Base-by-base conservation (phyloP, 2,113 vertebrate species). In the Ptyas mucosa region DNA sequence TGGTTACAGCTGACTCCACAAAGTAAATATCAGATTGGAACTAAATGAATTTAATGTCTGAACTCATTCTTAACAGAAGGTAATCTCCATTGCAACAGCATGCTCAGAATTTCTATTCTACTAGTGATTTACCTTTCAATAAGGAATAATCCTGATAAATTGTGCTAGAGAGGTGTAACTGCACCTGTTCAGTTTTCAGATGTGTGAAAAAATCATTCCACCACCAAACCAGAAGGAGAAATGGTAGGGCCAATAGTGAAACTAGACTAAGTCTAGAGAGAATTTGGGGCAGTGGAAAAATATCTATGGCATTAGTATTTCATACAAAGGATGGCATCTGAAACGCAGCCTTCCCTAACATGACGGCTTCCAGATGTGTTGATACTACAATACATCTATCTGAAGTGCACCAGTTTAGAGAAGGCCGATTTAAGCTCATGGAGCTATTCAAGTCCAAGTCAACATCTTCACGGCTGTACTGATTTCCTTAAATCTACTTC, bases 251-350 rank as follows among this genome's bases (percentile, higher is more conserved):
- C 49, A 69, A 12, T n/a, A 57, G 29, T 46, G 2, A 0, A 54
- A 14, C 1, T 1, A 75, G 20, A 64, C 53, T 2, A 52, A 52
- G 8, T 69, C 64, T 51, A 91, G 90, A 81, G 34, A 81, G 24
- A 5, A 0, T 5, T 0, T 0, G 52, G 2, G 10, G 12, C n/a
- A 49, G 46, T 10, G 26, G 3, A 91, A 21, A 14, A 3, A 11
- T 14, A 46, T 91, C 20, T 53, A 52, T 52, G 12, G 23, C 90
- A 92, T 88, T 55, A 93, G 24, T 2, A 20, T 92, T 34, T 81
- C 34, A 81, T 21, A 21, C 3, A 81, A 81, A 81, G 18, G 34
- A 39, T 2, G 1, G 8, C 2, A 9, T 81, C 75, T 81, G 75
- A 81, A 81, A 43, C 3, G 43, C 34, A 81, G 20, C 3, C 14